These are phyloP conservation scores for Apoderus coryli DNA, from an alignment of 2,888 invertebrate genomes.

Conservation along the genomic window DNA sequence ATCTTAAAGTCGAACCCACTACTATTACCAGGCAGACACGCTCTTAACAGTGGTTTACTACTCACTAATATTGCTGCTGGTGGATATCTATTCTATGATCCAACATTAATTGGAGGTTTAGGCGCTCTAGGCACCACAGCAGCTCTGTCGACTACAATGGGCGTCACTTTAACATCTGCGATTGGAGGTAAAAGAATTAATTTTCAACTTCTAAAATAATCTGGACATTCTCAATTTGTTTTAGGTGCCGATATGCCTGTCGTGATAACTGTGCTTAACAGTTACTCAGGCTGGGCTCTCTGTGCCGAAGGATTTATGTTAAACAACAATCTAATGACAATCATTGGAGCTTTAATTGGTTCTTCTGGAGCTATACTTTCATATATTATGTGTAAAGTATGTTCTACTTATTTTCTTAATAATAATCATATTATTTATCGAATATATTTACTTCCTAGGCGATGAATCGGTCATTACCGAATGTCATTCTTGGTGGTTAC, in stretches of 20 bases:
- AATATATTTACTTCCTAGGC: conserved; percentile 34
- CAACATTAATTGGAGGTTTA: conserved; percentile 52
- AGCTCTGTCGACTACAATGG: conserved; percentile 64
- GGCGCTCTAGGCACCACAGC: conserved; percentile 63
- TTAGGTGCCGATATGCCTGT: conserved; percentile 87
- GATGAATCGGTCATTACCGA: conserved; percentile 72
- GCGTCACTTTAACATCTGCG: conserved; percentile 74
- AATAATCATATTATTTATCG: no score
- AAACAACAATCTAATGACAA: conserved; percentile 83
- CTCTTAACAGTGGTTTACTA: conserved; percentile 54
- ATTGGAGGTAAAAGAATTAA: conserved; percentile 53
- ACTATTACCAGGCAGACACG: conserved; percentile 69
- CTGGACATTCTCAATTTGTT: conserved; percentile 10
- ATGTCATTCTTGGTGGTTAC: conserved; percentile 79
- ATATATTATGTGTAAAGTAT: conserved; percentile 86
- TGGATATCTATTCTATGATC: conserved; percentile 49
- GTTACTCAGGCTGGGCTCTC: conserved; percentile 86
- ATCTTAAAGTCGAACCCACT: conserved; percentile 66
- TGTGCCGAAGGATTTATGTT: conserved; percentile 92
- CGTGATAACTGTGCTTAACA: conserved; percentile 83
- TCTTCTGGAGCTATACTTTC: conserved; percentile 85
- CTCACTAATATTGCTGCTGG: conserved; percentile 60
- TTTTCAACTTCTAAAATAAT: background rate
- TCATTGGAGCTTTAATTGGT: conserved; percentile 81
- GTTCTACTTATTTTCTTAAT: no score